Percentiles rank a stretch among this genome's conserved stretches.
These are phyloP conservation scores for Calcarius ornatus DNA, from an alignment of 2,113 vertebrate genomes.

Conservation along the genomic window DNA sequence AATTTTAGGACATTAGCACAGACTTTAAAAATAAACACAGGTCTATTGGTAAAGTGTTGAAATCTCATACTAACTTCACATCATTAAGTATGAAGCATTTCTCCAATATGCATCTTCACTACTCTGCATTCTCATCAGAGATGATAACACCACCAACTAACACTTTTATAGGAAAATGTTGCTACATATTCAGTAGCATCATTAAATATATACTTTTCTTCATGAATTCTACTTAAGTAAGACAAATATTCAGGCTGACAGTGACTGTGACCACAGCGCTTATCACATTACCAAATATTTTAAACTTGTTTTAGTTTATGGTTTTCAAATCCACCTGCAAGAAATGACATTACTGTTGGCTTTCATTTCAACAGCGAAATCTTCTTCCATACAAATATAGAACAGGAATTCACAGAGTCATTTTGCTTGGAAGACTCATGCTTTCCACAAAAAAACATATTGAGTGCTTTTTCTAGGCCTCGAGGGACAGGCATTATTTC, in stretches of 20 bases:
- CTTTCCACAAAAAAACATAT: not conserved
- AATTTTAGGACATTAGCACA: not conserved
- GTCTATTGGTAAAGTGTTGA: not conserved
- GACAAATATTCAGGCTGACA: not conserved
- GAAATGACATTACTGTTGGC: not conserved
- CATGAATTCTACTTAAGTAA: not conserved
- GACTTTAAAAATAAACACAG: not conserved
- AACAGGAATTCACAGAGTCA: not conserved
- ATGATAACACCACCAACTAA: not conserved
- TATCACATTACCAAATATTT: not conserved
- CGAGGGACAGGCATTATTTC: not conserved
- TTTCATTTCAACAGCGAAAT: not conserved
- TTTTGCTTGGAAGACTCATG: not conserved
- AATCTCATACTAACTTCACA: not conserved
- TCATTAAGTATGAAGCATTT: not conserved
- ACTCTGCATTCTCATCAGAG: not conserved
- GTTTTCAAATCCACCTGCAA: not conserved
- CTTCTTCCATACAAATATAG: not conserved
- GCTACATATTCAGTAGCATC: not conserved
- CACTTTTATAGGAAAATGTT: not conserved
- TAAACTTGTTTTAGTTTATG: not conserved
- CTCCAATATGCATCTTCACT: not conserved
- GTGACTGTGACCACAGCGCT: not conserved
- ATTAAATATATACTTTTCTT: not conserved
- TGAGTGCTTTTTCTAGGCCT: not conserved